Percentiles rank a stretch among this genome's conserved stretches.
Evolutionary conservation across 2,797 vertebrate species (phyloP).

Genomic region (Enteromius trimaculatus): DNA sequence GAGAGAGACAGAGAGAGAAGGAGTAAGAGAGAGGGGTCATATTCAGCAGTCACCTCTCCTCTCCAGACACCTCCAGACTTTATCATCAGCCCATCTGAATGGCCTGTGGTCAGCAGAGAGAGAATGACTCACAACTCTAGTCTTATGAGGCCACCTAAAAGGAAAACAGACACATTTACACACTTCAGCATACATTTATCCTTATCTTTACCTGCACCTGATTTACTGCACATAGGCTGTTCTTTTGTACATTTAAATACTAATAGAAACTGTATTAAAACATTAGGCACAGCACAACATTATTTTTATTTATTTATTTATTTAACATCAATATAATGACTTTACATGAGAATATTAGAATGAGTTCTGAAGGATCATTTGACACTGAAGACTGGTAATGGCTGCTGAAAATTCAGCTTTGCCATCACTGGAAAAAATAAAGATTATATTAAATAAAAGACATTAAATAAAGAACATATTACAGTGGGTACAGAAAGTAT

Average conservation of each 20-base stretch:
- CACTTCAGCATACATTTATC: background rate
- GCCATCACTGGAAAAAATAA: background rate
- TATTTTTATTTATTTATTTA: background rate
- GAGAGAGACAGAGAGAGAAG: slow-evolving; percentile 9
- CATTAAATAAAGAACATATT: no score
- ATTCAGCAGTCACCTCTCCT: slow-evolving; percentile 58
- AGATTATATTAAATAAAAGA: no score
- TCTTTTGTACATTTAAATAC: background rate
- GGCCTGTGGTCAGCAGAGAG: slow-evolving; percentile 31
- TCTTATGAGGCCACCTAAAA: background rate
- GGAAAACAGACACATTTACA: slow-evolving; percentile 3
- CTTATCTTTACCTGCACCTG: background rate
- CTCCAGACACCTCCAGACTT: slow-evolving; percentile 39
- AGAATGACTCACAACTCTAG: slow-evolving; percentile 12
- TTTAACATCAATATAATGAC: background rate
- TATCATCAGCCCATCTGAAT: slow-evolving; percentile 47
- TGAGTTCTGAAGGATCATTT: background rate
- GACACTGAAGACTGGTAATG: background rate
- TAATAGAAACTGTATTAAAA: background rate
- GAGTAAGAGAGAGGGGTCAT: slow-evolving; percentile 30
- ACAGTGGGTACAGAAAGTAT: no score
- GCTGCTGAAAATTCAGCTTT: background rate
- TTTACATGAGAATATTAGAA: background rate
- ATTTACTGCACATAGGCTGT: background rate
- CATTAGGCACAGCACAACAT: background rate